Conservation (phyloP, 2,113 vertebrate genomes). For the Setophaga kirtlandii region DNA sequence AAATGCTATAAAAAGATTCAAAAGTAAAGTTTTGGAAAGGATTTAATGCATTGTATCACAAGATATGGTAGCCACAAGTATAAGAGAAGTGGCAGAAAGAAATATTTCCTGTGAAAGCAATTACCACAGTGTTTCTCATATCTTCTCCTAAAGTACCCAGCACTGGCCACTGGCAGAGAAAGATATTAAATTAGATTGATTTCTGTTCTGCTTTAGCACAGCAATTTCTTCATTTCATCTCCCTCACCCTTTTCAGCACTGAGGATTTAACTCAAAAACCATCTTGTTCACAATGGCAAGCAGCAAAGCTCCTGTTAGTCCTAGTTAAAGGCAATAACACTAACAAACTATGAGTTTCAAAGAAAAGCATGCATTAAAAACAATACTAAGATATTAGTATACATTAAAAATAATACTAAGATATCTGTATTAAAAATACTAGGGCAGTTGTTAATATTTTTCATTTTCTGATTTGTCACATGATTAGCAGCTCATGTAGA, state of each 20-base stretch:
- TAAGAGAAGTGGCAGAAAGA: neutral
- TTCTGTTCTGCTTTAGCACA: neutral
- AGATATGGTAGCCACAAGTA: neutral
- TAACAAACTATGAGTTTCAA: neutral
- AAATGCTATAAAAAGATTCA: neutral
- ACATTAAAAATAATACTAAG: neutral
- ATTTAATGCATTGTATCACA: neutral
- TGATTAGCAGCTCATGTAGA: neutral
- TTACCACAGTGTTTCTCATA: constrained; percentile 15
- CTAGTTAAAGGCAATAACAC: neutral
- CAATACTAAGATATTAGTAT: neutral
- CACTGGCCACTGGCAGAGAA: constrained; percentile 10
- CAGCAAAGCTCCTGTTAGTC: neutral
- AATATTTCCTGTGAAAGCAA: constrained; percentile 34
- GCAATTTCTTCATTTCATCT: neutral
- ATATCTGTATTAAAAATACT: neutral
- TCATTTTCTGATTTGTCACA: neutral
- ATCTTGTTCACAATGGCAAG: neutral
- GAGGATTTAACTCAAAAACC: neutral
- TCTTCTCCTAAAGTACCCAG: neutral
- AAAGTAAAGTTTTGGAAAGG: neutral
- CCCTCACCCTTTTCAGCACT: neutral
- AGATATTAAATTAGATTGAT: constrained; percentile 41
- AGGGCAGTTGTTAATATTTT: neutral
- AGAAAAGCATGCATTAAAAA: neutral